Evolutionary conservation across 2,888 invertebrate species (phyloP).

Genomic region (Taphrorychus bicolor): DNA sequence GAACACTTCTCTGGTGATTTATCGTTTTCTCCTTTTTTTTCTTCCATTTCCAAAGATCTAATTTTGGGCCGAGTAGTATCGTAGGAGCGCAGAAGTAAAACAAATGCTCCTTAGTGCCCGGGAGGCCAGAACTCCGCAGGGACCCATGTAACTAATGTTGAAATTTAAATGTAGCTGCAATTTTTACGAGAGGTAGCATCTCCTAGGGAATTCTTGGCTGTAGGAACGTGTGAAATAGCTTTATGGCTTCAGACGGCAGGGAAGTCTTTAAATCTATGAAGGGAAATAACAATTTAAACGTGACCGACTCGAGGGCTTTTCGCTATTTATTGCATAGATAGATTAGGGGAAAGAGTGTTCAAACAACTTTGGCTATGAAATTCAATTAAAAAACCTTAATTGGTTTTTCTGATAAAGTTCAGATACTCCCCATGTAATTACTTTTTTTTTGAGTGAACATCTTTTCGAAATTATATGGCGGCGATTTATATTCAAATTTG

Average conservation of each 20-base stretch:
- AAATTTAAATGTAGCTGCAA: conserved; percentile 29
- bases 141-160: conserved; percentile 20
- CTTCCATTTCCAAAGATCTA: neutral
- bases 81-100: neutral
- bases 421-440: neutral
- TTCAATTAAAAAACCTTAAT: neutral
- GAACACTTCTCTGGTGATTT: neutral
- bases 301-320: neutral
- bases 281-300: neutral
- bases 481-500: neutral
- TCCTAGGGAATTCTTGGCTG: conserved; percentile 6
- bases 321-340: neutral
- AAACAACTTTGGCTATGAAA: neutral
- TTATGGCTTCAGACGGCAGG: neutral
- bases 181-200: conserved; percentile 16
- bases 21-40: neutral
- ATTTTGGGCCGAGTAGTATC: neutral
- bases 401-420: neutral
- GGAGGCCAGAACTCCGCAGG: conserved; percentile 4
- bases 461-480: neutral
- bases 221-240: conserved; percentile 6
- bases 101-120: conserved; percentile 12
- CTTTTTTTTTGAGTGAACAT: neutral
- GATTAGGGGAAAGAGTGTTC: neutral
- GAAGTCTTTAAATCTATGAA: neutral